Conservation (phyloP, 2,888 invertebrate species). For the Microctonus brassicae region DNA sequence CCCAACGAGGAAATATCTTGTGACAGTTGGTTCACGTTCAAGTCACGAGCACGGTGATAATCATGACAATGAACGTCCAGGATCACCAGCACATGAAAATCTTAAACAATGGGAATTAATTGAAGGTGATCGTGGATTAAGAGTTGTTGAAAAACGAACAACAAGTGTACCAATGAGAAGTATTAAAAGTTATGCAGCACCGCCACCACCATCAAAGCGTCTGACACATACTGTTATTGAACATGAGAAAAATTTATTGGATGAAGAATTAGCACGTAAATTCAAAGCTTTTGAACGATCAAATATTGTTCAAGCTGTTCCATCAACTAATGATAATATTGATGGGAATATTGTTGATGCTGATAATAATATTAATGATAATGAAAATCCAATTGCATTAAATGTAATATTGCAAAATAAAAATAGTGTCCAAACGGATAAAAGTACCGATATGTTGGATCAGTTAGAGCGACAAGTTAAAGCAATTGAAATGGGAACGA, state of each 20-base stretch:
- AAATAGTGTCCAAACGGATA: constrained; percentile 32
- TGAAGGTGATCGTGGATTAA: constrained; percentile 64
- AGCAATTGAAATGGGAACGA: constrained; percentile 63
- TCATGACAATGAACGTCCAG: constrained; percentile 18
- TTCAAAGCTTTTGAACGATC: constrained; percentile 55
- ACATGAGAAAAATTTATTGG: constrained; percentile 38
- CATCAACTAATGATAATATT: constrained; percentile 3
- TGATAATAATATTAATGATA: constrained; percentile 19
- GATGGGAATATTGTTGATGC: not conserved
- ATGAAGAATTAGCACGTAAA: constrained; percentile 50
- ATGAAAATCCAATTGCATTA: constrained; percentile 54
- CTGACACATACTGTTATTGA: constrained; percentile 3
- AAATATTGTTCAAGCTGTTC: constrained; percentile 48
- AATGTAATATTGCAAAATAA: constrained; percentile 57
- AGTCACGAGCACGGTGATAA: constrained; percentile 46
- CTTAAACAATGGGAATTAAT: constrained; percentile 62
- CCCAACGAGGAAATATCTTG: constrained; percentile 41
- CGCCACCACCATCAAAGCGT: constrained; percentile 44
- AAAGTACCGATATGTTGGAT: constrained; percentile 59
- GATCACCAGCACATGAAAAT: constrained; percentile 49
- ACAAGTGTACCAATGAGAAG: constrained; percentile 54
- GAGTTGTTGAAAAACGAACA: constrained; percentile 67
- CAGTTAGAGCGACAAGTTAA: constrained; percentile 64
- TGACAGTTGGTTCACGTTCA: constrained; percentile 69
- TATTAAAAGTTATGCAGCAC: constrained; percentile 27